phyloP scores from a whole-genome alignment of 1,140 invertebrate genomes.

The Vanessa atalanta region DNA sequence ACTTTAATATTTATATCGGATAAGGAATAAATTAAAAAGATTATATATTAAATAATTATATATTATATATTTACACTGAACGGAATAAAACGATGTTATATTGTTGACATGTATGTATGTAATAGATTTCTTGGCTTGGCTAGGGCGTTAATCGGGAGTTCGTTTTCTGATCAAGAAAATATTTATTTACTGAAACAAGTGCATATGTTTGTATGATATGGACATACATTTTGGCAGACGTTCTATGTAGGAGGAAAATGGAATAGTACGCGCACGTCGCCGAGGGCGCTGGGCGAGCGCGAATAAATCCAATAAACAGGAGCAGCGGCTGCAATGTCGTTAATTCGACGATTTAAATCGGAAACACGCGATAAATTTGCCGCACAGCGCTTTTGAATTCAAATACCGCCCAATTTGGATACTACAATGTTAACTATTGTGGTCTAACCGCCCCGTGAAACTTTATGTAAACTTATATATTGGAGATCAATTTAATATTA shows the following conservation, averaged over 20 bases:
- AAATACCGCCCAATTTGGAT: slow-evolving; percentile 54
- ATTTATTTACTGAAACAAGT: neutral
- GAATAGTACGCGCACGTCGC: slow-evolving; percentile 28
- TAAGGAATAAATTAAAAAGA: neutral
- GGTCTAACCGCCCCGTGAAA: slow-evolving; percentile 25
- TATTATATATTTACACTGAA: no score
- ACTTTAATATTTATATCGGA: slow-evolving; percentile 20
- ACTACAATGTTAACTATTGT: slow-evolving; percentile 43
- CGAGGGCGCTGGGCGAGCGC: slow-evolving; percentile 40
- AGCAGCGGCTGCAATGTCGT: slow-evolving; percentile 55
- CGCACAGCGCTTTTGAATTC: slow-evolving; percentile 67
- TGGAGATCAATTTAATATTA: neutral
- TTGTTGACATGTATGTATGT: no score
- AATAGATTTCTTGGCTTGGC: no score
- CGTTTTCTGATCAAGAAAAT: no score
- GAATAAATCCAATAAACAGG: slow-evolving; percentile 65
- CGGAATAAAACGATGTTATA: no score
- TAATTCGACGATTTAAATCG: slow-evolving; percentile 76
- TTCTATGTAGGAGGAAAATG: slow-evolving; percentile 6
- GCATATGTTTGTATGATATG: neutral
- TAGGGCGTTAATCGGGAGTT: no score
- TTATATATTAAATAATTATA: neutral
- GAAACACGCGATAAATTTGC: slow-evolving; percentile 74
- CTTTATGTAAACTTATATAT: slow-evolving; percentile 4
- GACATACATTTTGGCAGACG: neutral